Percentiles rank a stretch among this genome's conserved stretches.
Conservation (phyloP, 2,113 vertebrate genomes). For the Nanorana parkeri region DNA sequence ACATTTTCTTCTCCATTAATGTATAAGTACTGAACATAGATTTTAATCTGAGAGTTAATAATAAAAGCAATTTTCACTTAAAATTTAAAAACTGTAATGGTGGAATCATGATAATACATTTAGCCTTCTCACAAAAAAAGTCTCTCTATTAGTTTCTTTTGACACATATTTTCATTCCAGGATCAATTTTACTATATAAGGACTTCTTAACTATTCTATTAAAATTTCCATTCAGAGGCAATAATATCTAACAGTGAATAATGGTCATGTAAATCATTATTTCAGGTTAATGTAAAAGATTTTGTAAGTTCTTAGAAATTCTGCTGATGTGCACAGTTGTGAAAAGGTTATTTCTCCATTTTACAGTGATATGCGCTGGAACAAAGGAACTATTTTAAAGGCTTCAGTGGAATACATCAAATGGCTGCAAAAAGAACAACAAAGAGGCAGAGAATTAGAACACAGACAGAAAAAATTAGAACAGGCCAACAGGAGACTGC, state of each 20-base stretch:
- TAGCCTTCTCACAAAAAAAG: constrained; percentile 83
- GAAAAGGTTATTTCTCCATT: constrained; percentile 91
- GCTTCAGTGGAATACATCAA: constrained; percentile 99
- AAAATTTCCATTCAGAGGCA: constrained; percentile 97
- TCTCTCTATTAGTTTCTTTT: constrained; percentile 82
- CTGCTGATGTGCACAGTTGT: constrained; percentile 88
- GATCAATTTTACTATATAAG: constrained; percentile 98
- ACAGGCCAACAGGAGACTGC: constrained; percentile 88
- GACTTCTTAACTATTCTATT: constrained; percentile 99
- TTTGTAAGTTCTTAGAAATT: constrained; percentile 92
- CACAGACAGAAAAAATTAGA: constrained; percentile 96
- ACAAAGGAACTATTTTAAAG: constrained; percentile 99
- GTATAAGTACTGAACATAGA: constrained; percentile 82
- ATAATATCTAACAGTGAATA: constrained; percentile 98
- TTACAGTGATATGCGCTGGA: constrained; percentile 98
- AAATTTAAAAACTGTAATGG: constrained; percentile 87
- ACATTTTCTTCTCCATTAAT: constrained; percentile 84
- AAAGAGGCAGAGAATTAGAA: constrained; percentile 92
- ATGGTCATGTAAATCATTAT: constrained; percentile 96
- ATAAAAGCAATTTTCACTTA: constrained; percentile 90
- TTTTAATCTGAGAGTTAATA: constrained; percentile 86
- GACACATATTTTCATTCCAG: constrained; percentile 95
- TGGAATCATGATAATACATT: constrained; percentile 87
- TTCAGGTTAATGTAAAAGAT: constrained; percentile 91
- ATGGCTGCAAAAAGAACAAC: constrained; percentile 99